Evolutionary conservation across 2,113 vertebrate species (phyloP).

Genomic region (Petaurus breviceps): DNA sequence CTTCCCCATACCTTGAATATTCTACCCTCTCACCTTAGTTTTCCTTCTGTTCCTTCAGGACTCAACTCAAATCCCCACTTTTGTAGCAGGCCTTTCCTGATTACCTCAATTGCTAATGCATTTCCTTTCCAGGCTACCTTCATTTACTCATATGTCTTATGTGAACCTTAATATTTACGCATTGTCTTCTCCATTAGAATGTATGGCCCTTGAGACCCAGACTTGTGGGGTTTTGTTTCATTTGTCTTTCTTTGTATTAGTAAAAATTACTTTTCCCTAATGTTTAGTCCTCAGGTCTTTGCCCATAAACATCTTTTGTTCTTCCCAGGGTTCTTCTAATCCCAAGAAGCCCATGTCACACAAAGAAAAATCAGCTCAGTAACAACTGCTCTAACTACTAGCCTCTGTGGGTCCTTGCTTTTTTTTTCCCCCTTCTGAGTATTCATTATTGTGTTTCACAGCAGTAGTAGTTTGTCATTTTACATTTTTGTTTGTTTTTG

Average conservation of each 20-base stretch:
- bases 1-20: too few species aligned
- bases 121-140: background rate
- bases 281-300: background rate
- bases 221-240: background rate
- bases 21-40: background rate
- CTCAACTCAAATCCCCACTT: background rate
- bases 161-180: background rate
- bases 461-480: background rate
- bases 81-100: background rate
- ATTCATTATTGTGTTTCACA: background rate
- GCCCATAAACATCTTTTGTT: background rate
- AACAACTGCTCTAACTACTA: background rate
- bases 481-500: background rate
- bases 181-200: background rate
- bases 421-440: background rate
- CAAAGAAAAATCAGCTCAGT: background rate
- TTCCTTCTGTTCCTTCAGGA: background rate
- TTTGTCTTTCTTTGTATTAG: background rate
- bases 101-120: background rate
- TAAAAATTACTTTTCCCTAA: background rate
- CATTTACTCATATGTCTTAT: background rate
- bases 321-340: background rate
- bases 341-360: background rate
- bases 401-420: background rate
- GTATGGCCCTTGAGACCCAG: background rate